Conservation (phyloP, 2,113 vertebrate genomes). For the Apaloderma vittatum region DNA sequence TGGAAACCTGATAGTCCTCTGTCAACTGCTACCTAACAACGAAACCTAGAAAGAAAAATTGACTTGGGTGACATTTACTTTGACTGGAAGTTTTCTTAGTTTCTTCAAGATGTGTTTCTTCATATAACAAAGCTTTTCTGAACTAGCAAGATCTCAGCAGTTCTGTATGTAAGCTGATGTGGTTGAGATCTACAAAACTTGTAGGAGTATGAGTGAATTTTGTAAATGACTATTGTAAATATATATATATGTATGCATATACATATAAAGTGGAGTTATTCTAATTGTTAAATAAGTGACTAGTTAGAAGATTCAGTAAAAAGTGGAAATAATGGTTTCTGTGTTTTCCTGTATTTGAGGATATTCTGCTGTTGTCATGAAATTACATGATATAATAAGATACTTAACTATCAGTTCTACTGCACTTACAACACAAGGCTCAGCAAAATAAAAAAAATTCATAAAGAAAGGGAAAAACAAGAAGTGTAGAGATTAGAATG, state of each 20-base stretch:
- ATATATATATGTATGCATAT: background rate
- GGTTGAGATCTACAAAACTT: background rate
- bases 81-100: background rate
- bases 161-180: background rate
- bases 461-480: background rate
- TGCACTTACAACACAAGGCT: background rate
- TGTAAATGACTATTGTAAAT: rapidly evolving
- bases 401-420: background rate
- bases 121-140: background rate
- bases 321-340: background rate
- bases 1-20: background rate
- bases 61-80: background rate
- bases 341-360: background rate
- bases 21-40: background rate
- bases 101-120: background rate
- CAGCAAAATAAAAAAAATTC: background rate
- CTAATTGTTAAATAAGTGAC: background rate
- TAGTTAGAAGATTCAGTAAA: background rate
- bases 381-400: background rate
- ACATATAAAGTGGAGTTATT: background rate
- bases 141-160: background rate
- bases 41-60: background rate
- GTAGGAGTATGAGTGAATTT: rapidly evolving
- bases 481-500: background rate
- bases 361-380: background rate